phyloP scores from a whole-genome alignment of 2,888 invertebrate species.

The Physocephala rufipes region DNA sequence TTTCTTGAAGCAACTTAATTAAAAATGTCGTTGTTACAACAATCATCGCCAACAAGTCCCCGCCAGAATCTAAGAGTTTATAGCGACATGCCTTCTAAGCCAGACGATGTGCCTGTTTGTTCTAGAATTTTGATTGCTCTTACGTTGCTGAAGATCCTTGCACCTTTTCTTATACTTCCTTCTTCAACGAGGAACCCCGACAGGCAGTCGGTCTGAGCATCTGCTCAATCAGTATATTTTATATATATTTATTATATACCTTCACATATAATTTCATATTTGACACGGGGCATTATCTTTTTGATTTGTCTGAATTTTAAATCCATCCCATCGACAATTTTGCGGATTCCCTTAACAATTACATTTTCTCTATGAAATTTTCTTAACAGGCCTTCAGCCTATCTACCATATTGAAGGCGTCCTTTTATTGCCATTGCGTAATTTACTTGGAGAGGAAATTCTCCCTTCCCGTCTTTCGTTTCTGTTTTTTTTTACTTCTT shows the following conservation, averaged over 20 bases:
- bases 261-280: slow-evolving; percentile 33
- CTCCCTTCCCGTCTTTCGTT: neutral
- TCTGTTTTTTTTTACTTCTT: neutral
- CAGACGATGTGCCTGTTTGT: too few relatives aligned
- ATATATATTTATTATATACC: neutral
- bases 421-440: slow-evolving; percentile 54
- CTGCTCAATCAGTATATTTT: slow-evolving; percentile 33
- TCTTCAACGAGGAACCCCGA: too few relatives aligned
- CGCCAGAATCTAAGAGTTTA: too few relatives aligned
- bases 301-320: slow-evolving; percentile 5
- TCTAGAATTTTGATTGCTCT: too few relatives aligned
- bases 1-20: too few relatives aligned
- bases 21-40: too few relatives aligned
- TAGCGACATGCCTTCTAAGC: too few relatives aligned
- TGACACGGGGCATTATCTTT: slow-evolving; percentile 32
- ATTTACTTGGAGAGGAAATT: slow-evolving; percentile 55
- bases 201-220: slow-evolving; percentile 26
- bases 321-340: slow-evolving; percentile 13
- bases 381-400: neutral
- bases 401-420: slow-evolving; percentile 10
- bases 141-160: too few relatives aligned
- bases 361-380: slow-evolving; percentile 22
- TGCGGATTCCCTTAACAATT: slow-evolving; percentile 16
- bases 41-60: too few relatives aligned
- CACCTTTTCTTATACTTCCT: too few relatives aligned